A percentile compares a stretch with the other conserved stretches of the same genome.
Conservation (phyloP, 2,113 vertebrate genomes). For the Proterorhinus semilunaris region DNA sequence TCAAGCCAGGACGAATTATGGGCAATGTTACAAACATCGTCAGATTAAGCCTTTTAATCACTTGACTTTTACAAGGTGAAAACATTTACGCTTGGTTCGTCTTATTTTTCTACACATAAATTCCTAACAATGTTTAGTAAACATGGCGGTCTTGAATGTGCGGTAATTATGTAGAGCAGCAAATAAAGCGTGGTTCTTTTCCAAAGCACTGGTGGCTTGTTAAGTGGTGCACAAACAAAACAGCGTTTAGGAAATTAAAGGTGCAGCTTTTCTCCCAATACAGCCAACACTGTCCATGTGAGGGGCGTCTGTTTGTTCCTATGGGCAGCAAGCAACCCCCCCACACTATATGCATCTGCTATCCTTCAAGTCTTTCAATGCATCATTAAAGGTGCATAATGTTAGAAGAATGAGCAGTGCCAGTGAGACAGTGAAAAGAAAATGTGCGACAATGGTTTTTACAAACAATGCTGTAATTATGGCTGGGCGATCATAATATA, state of each 20-base stretch:
- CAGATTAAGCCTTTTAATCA: constrained; percentile 33
- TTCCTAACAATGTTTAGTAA: constrained; percentile 69
- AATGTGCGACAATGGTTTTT: too few relatives aligned
- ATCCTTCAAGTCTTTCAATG: not conserved
- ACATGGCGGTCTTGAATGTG: constrained; percentile 68
- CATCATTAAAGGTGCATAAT: not conserved
- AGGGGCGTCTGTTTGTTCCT: constrained; percentile 52
- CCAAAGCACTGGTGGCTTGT: constrained; percentile 70
- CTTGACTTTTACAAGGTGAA: constrained; percentile 19
- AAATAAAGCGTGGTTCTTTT: constrained; percentile 70
- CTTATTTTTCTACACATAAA: constrained; percentile 65
- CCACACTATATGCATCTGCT: constrained; percentile 36
- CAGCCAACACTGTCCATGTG: constrained; percentile 61
- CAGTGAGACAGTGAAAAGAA: too few relatives aligned
- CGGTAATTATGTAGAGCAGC: constrained; percentile 72
- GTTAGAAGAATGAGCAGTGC: not conserved
- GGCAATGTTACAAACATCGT: constrained; percentile 22
- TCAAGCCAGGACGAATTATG: constrained; percentile 44
- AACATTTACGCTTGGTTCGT: constrained; percentile 54
- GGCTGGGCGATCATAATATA: too few relatives aligned
- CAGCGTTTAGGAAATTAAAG: constrained; percentile 74
- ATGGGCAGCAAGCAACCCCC: constrained; percentile 63
- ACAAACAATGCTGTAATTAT: too few relatives aligned
- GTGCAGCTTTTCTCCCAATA: constrained; percentile 71
- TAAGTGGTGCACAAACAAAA: constrained; percentile 76